Base-by-base conservation (phyloP, 2,888 invertebrate genomes). In the Mellilla xanthometata region DNA sequence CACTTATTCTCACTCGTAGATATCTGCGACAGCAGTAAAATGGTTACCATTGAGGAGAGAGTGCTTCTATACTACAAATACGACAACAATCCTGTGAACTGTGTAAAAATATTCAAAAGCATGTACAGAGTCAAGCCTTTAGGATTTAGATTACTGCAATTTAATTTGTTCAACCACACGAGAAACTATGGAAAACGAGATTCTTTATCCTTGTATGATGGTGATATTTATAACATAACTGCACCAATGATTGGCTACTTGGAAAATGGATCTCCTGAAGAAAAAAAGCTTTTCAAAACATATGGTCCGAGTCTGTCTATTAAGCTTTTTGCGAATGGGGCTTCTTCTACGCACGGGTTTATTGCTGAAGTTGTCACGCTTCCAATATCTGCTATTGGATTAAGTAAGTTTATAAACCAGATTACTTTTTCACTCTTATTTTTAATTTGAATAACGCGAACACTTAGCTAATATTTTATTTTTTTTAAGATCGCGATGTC, bases 311-410 rank as follows among this genome's bases (percentile, higher is more conserved):
- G 96, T 60, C 81, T 99, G 58, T 97, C 97, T 64, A 91, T 99
- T 0, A 95, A 97, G 67, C 81, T 99, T 11, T 96, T 98, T 67
- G 98, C 98, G 0, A 98, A 98, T 60, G 98, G 99, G 12, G 99
- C 99, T 0, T 96, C 97, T 15, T 94, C 94, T n/a, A 92, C 92
- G 9, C 96, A 98, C 78, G 99, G 99, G 12, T 99, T 99, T 71
- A 95, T 99, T 53, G 99, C 99, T 9, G 99, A 99, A 89, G 93
- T 99, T 36, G 95, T 99, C 0, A 97, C 98, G 0, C 85, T 99
- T 27, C 99, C 99, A 0, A 96, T 97, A 68, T 96, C 97, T 30
- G 95, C 95, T 4, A 95, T 96, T 74, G 96, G 95, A 68, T 94
- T 96, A 64, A 95, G 96, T 96, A 88, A 94, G 95, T 93, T 53